Evolutionary conservation across 2,797 vertebrate species (phyloP), one percentile per base, ranked within the genome.

Genomic region (Enteromius afrohamiltoni): DNA sequence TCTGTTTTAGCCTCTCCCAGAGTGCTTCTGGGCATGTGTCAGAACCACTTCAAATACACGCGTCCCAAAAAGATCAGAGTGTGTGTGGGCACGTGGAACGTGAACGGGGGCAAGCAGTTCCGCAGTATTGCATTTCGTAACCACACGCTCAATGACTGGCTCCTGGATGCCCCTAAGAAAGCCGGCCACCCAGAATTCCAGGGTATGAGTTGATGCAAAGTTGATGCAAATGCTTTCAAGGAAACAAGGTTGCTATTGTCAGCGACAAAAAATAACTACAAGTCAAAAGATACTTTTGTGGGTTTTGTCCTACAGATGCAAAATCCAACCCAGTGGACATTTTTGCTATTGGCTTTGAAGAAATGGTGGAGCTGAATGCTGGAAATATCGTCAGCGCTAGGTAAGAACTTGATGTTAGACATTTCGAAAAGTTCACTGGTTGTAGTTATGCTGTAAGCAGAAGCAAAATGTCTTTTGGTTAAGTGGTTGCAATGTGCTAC

Each of bases 351-450:
- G 98, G 98, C 76, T 99, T 99, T 95, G 97, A 99, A 93, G 98
- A 99, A 94, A 99, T 99, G 98, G 98, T 99, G 87, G 98, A 99
- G 90, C 92, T 99, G 89, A 99, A 99, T 88, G 98, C 98, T 77
- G 98, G 98, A 49, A 99, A 99, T 91, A 99, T 99, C 74, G 98
- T 99, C 90, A 99, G 96, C 77, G 97, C 98, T 83, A 99, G 98
- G 98, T 99, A 92, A 85, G 21, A 74, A 17, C 26, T 23, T 49
- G 29, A 42, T 1, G 1, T 17, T 21, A 31, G 29, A 81, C 17
- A 31, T 49, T 49, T 81, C 8, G 55, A 2, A 55, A 4, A 26
- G 65, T 21, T 80, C 4, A 4, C 16, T 47, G 2, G 1, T 45
- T 45, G 42, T 40, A 45, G 51, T 60, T 80, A 16, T 8, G 7